These are phyloP conservation scores for Cynodonichthys magdalenae DNA, from an alignment of 2,797 vertebrate species.

Conservation along the genomic window DNA sequence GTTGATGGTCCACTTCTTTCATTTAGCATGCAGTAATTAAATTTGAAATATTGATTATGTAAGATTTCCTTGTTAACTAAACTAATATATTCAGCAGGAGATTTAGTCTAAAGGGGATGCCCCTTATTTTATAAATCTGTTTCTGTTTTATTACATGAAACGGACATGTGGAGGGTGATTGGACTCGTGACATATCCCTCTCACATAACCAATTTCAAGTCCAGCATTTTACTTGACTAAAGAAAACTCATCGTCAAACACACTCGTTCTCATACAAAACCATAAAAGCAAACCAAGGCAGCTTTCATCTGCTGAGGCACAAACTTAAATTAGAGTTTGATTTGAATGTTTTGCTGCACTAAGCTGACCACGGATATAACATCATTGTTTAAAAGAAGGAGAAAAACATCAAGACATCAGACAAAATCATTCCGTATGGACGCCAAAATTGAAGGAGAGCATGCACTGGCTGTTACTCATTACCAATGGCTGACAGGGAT, in stretches of 20 bases:
- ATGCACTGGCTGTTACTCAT: slow-evolving; percentile 74
- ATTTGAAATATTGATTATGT: slow-evolving; percentile 62
- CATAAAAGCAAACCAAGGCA: slow-evolving; percentile 55
- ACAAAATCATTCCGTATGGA: slow-evolving; percentile 65
- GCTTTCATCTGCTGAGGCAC: slow-evolving; percentile 59
- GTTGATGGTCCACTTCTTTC: slow-evolving; percentile 35
- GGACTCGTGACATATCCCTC: slow-evolving; percentile 29
- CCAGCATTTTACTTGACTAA: slow-evolving; percentile 46
- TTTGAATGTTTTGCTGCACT: slow-evolving; percentile 67
- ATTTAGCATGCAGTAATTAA: slow-evolving; percentile 60
- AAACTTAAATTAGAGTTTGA: slow-evolving; percentile 70
- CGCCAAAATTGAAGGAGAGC: slow-evolving; percentile 77
- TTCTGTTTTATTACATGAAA: slow-evolving; percentile 29
- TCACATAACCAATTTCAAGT: slow-evolving; percentile 41
- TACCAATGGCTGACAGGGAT: slow-evolving; percentile 66
- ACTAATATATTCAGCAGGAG: slow-evolving; percentile 34
- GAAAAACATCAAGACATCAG: slow-evolving; percentile 60
- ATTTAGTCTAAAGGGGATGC: slow-evolving; percentile 30
- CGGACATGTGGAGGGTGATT: slow-evolving; percentile 26
- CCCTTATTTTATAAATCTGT: slow-evolving; percentile 26
- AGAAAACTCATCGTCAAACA: slow-evolving; percentile 36
- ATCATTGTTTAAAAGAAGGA: slow-evolving; percentile 45
- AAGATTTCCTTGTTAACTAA: slow-evolving; percentile 39
- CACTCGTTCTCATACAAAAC: slow-evolving; percentile 20
- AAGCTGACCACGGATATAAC: slow-evolving; percentile 63